Percentiles rank a stretch among this genome's conserved stretches.
phyloP scores from a whole-genome alignment of 2,113 vertebrate genomes.

The Antennarius striatus region DNA sequence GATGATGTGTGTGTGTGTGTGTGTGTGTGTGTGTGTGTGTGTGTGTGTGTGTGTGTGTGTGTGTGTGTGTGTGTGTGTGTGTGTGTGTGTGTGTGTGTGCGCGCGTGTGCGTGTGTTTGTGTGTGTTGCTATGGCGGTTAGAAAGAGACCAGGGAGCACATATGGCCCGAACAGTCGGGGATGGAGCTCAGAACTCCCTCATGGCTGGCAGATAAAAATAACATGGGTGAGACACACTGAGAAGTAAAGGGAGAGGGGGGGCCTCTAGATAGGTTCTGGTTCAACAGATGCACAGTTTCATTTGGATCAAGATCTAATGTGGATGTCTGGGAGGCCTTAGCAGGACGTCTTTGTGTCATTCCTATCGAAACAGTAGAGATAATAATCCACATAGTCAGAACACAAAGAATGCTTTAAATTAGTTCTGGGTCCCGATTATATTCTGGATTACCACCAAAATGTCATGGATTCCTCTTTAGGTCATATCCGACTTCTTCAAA shows the following conservation, averaged over 20 bases:
- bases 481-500: too few species aligned
- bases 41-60: conserved; percentile 5
- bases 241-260: not conserved
- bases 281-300: too few species aligned
- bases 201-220: conserved; percentile 66
- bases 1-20: too few species aligned
- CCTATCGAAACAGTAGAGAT: too few species aligned
- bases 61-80: not conserved
- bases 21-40: conserved; percentile 5
- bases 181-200: conserved; percentile 61
- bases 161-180: conserved; percentile 64
- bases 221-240: conserved; percentile 17
- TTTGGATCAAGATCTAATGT: too few species aligned
- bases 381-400: too few species aligned
- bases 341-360: too few species aligned
- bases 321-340: too few species aligned
- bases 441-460: too few species aligned
- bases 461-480: too few species aligned
- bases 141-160: conserved; percentile 56
- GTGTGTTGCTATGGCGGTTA: conserved; percentile 40
- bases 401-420: too few species aligned
- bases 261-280: not conserved
- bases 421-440: too few species aligned
- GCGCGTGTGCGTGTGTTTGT: conserved; percentile 9
- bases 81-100: conserved; percentile 23